Base-by-base conservation (phyloP, 2,888 invertebrate species). In the Glaucopsyche alexis region DNA sequence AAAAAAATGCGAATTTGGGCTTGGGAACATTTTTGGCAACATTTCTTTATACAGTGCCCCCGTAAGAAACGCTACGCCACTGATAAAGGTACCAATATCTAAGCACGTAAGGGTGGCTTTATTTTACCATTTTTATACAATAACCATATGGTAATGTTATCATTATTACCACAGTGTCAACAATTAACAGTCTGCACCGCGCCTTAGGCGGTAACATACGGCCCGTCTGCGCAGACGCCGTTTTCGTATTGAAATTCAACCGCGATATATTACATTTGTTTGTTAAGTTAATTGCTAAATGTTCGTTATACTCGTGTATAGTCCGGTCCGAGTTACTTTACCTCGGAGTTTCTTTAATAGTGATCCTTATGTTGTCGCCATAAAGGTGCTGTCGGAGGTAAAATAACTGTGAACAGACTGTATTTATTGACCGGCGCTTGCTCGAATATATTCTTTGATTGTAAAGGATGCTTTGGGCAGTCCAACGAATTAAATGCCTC, bases 241-340 rank as follows among this genome's bases (percentile, higher is more conserved):
- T 88, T 85, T 87, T 87, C 77, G 87, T 90, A 91, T 91, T 90
- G 89, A 91, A 91, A 88, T 89, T 90, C 89, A 91, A 87, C 85
- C 85, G 90, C 88, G 90, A 92, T 93, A 91, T 91, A 93, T 93
- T 91, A 93, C 87, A 83, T 92, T 91, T 93, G 93, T 93, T 93
- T 93, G 93, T 93, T 91, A 91, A 92, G 93, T 93, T 93, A 93
- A 93, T 93, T 93, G 90, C 88, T 91, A 90, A 93, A 91, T 88
- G 84, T 82, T 92, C 92, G 92, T 93, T 93, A 82, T 84, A 83
- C 85, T 82, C 84, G 9, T 55, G 55, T 52, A 50, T 14, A 4
- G 16, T 52, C 8, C 16, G 52, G 6, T 52, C 52, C 7, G 8
- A 52, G 52, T 29, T 29, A 29, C 29, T 29, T 29, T 29, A 4